Conservation (phyloP, 2,113 vertebrate species). For the Zingel zingel region DNA sequence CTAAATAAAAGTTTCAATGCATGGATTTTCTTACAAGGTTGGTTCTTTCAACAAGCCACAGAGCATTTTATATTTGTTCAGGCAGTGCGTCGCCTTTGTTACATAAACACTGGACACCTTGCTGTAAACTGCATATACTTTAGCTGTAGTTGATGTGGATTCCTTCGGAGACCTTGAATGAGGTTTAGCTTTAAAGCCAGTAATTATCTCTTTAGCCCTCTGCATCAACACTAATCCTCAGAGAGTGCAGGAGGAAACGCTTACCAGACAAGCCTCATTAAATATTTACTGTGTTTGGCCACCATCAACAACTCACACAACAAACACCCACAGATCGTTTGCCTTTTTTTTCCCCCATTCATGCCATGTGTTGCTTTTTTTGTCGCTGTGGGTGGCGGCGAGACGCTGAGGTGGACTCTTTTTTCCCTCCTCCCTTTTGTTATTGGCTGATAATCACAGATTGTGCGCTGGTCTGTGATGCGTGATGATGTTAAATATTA, state of each 20-base stretch:
- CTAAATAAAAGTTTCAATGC: background rate
- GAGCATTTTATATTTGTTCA: conserved; percentile 2
- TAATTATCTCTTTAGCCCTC: conserved; percentile 78
- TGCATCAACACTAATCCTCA: conserved; percentile 68
- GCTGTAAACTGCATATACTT: conserved; percentile 30
- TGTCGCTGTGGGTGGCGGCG: background rate
- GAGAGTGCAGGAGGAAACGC: conserved; percentile 64
- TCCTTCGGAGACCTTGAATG: conserved; percentile 67
- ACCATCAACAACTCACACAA: conserved; percentile 70
- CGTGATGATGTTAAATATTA: conserved; percentile 82
- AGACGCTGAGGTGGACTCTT: conserved; percentile 19
- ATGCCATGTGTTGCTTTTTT: conserved; percentile 33
- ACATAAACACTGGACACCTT: conserved; percentile 31
- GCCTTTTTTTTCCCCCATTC: conserved; percentile 28
- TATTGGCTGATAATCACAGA: conserved; percentile 69
- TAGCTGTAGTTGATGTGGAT: conserved; percentile 38
- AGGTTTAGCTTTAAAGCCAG: conserved; percentile 67
- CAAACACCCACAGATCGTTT: conserved; percentile 71
- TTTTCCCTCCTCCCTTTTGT: conserved; percentile 9
- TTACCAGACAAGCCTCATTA: conserved; percentile 77
- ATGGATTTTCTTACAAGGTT: background rate
- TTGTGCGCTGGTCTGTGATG: conserved; percentile 52
- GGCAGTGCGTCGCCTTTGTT: conserved; percentile 26
- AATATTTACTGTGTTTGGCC: conserved; percentile 82
- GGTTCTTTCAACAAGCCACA: background rate